Conservation (phyloP, 2,888 invertebrate genomes). For the Parochlus steinenii region DNA sequence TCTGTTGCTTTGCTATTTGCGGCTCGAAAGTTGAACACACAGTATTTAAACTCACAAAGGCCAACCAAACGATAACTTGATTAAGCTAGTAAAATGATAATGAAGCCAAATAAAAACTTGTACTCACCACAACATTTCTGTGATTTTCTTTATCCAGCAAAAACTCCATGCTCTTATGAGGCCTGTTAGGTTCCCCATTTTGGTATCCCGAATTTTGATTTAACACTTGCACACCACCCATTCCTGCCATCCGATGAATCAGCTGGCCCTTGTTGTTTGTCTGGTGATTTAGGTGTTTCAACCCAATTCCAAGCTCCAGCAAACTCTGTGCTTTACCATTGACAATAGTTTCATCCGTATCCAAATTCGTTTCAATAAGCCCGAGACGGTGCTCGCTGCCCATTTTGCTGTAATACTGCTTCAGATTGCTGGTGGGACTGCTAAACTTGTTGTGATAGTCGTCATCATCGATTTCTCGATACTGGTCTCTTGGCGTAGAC, state of each 20-base stretch:
- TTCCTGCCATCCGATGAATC: slow-evolving; percentile 12
- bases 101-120: slow-evolving; percentile 13
- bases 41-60: no score
- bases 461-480: slow-evolving; percentile 18
- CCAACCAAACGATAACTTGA: no score
- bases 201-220: slow-evolving; percentile 28
- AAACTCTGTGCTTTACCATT: slow-evolving; percentile 47
- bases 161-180: slow-evolving; percentile 90
- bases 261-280: slow-evolving; percentile 13
- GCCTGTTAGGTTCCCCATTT: slow-evolving; percentile 36
- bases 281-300: slow-evolving; percentile 21
- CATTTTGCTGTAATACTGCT: slow-evolving; percentile 18
- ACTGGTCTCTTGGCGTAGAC: slow-evolving; percentile 17
- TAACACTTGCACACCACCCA: slow-evolving; percentile 16
- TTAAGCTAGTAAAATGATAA: no score
- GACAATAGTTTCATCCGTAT: slow-evolving; percentile 51
- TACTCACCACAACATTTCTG: slow-evolving; percentile 67
- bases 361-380: slow-evolving; percentile 81
- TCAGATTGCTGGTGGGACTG: slow-evolving; percentile 20
- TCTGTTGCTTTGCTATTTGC: no score
- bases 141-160: slow-evolving; percentile 85
- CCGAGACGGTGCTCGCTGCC: slow-evolving; percentile 34
- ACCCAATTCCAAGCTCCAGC: slow-evolving; percentile 39
- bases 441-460: slow-evolving; percentile 12
- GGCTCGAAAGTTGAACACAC: no score